phyloP scores from a whole-genome alignment of 2,888 invertebrate genomes.

The Hololepta plana region DNA sequence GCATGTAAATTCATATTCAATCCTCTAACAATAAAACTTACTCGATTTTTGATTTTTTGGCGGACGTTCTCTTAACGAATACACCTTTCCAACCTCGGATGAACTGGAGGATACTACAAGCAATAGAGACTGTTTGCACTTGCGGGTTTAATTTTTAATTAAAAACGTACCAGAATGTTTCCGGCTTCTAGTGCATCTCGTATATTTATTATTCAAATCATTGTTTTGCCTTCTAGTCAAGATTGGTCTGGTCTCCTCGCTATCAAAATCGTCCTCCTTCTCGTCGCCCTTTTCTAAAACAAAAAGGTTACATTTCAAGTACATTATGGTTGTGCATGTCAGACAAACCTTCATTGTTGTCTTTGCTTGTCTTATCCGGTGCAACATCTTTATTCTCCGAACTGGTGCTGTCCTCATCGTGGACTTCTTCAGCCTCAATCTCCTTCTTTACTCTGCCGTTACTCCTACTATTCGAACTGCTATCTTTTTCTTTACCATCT shows the following conservation, averaged over 20 bases:
- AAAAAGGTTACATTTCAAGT: too few species aligned
- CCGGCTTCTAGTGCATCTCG: conserved; percentile 8
- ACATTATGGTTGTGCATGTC: conserved; percentile 2
- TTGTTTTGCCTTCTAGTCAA: conserved; percentile 4
- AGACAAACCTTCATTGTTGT: conserved; percentile 3
- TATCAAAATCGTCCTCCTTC: conserved; percentile 8
- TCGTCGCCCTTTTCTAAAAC: conserved; percentile 10
- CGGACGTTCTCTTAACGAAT: conserved; percentile 21
- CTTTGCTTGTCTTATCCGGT: background rate
- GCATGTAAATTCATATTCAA: too few species aligned
- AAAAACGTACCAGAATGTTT: conserved; percentile 11
- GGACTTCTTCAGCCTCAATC: conserved; percentile 7
- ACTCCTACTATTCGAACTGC: conserved; percentile 5
- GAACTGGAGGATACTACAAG: conserved; percentile 16
- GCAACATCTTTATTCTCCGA: conserved; percentile 4
- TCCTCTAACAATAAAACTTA: conserved; percentile 14
- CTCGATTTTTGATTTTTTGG: conserved; percentile 18
- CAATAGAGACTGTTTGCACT: conserved; percentile 1
- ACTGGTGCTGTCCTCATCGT: conserved; percentile 6
- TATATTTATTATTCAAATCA: background rate
- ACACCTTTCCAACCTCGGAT: conserved; percentile 18
- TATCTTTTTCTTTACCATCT: conserved; percentile 5
- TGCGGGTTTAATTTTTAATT: conserved; percentile 1
- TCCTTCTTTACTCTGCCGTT: too few species aligned
- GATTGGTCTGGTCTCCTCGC: too few species aligned